Evolutionary conservation across 2,888 invertebrate genomes (phyloP).

Genomic region (Uloborus plumipes): DNA sequence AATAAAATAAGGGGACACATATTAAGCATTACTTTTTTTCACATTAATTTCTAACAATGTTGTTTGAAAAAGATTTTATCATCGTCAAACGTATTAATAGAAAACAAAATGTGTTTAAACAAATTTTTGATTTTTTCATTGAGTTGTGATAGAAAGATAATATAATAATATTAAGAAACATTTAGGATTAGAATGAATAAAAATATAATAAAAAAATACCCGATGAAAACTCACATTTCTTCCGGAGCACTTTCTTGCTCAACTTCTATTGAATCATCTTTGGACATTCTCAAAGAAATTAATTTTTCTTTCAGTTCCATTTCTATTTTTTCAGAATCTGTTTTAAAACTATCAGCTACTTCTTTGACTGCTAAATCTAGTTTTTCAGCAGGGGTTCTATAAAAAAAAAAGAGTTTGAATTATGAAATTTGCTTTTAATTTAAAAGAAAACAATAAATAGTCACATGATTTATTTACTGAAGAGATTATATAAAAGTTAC

Average conservation of each 20-base stretch:
- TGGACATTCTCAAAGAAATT: slow-evolving; percentile 30
- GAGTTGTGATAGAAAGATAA: too few species aligned
- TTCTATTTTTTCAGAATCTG: slow-evolving; percentile 80
- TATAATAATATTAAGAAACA: too few species aligned
- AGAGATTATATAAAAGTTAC: neutral
- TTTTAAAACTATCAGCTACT: slow-evolving; percentile 81
- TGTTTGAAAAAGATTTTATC: too few species aligned
- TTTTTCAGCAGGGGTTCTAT: slow-evolving; percentile 32
- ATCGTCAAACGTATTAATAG: too few species aligned
- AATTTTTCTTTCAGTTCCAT: slow-evolving; percentile 81
- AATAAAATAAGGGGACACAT: too few species aligned
- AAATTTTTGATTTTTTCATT: too few species aligned
- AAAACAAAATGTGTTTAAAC: too few species aligned
- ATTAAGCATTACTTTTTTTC: too few species aligned
- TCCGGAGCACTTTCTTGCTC: neutral
- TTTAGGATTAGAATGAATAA: too few species aligned
- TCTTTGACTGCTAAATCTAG: slow-evolving; percentile 77
- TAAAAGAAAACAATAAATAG: neutral
- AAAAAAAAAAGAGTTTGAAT: neutral
- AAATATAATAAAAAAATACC: too few species aligned
- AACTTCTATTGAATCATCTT: slow-evolving; percentile 45
- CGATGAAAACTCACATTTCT: too few species aligned
- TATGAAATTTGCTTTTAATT: neutral
- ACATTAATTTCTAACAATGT: too few species aligned
- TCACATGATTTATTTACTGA: neutral